Percentiles rank a stretch among this genome's conserved stretches.
phyloP scores from a whole-genome alignment of 2,888 invertebrate genomes.

The Xestia rhomboidea region DNA sequence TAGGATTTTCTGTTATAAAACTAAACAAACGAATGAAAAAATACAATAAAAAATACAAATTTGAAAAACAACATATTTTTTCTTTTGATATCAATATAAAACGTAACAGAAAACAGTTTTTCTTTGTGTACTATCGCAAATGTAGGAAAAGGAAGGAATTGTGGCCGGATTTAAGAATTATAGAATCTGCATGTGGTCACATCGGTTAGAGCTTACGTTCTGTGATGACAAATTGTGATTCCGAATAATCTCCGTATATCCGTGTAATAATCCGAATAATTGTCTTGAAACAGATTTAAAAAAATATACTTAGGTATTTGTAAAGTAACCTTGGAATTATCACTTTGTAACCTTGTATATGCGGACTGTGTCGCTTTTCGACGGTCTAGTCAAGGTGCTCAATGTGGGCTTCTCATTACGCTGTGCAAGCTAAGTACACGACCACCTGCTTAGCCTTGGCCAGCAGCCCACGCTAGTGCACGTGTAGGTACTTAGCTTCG shows the following conservation, averaged over 20 bases:
- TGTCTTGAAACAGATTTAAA: neutral
- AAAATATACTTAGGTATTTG: neutral
- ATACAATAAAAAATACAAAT: too few species aligned
- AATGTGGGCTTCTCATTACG: neutral
- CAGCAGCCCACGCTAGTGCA: neutral
- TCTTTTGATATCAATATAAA: neutral
- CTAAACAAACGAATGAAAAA: too few species aligned
- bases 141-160: slow-evolving; percentile 24
- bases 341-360: neutral
- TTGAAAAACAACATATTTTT: neutral
- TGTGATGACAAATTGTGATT: neutral
- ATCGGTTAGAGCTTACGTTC: slow-evolving; percentile 16
- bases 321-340: neutral
- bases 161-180: slow-evolving; percentile 28
- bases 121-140: neutral
- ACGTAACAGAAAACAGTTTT: slow-evolving; percentile 5
- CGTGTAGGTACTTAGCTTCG: neutral
- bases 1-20: too few species aligned
- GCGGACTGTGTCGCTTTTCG: neutral
- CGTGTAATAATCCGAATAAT: too few species aligned
- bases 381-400: neutral
- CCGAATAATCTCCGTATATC: neutral
- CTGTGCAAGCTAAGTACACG: neutral
- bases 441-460: neutral
- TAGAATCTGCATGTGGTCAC: slow-evolving; percentile 15